phyloP scores from a whole-genome alignment of 2,113 vertebrate genomes.

The Chloroceryle aenea region DNA sequence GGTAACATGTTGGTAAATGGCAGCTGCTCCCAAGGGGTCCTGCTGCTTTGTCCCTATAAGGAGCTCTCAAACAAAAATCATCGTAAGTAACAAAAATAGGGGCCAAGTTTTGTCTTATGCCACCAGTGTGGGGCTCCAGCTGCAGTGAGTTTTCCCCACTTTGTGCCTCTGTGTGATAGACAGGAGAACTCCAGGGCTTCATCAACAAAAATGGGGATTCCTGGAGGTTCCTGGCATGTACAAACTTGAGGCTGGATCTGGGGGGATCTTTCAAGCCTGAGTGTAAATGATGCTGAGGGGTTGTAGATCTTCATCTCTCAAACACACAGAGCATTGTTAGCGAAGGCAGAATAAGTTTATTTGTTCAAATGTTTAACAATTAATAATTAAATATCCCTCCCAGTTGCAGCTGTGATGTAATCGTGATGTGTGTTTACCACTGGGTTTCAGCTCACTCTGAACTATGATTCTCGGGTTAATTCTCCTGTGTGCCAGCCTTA shows the following conservation, averaged over 20 bases:
- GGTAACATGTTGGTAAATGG: neutral
- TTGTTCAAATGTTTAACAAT: neutral
- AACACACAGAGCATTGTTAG: neutral
- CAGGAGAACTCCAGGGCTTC: neutral
- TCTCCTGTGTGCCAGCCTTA: neutral
- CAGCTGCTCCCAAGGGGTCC: neutral
- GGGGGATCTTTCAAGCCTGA: neutral
- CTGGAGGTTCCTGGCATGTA: neutral
- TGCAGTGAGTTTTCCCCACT: neutral
- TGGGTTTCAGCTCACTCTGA: neutral
- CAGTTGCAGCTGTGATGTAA: neutral
- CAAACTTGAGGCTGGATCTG: neutral
- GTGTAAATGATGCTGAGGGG: neutral
- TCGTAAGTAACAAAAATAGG: neutral
- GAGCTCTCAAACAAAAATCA: neutral
- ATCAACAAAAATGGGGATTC: neutral
- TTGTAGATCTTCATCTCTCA: neutral
- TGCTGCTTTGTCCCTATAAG: neutral
- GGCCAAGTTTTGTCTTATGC: neutral
- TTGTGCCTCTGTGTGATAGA: neutral
- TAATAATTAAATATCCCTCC: conserved; percentile 18
- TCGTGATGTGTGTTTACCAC: neutral
- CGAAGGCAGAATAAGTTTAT: neutral
- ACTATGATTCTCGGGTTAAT: neutral
- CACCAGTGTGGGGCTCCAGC: neutral